phyloP scores from a whole-genome alignment of 2,113 vertebrate species.

The Rynchops niger region DNA sequence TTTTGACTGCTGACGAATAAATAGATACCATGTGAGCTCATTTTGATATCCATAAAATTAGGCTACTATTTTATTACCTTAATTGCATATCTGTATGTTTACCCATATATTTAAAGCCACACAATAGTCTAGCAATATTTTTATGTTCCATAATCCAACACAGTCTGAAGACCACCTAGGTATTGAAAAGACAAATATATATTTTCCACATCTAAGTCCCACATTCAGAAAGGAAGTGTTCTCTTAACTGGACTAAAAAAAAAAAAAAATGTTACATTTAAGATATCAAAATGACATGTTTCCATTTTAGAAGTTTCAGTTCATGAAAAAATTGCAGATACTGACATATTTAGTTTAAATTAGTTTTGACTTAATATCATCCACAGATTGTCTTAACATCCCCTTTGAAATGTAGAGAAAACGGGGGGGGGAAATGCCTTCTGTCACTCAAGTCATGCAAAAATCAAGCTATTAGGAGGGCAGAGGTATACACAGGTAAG shows the following conservation, averaged over 20 bases:
- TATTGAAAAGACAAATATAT: neutral
- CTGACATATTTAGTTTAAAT: neutral
- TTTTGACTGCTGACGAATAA: conserved; percentile 56
- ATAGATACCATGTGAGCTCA: conserved; percentile 39
- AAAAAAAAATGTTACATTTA: neutral
- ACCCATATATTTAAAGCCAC: conserved; percentile 40
- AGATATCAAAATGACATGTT: neutral
- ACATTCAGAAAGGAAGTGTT: neutral
- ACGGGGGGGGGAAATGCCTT: neutral
- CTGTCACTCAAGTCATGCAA: neutral
- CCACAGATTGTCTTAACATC: neutral
- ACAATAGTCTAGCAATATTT: neutral
- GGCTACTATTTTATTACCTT: conserved; percentile 38
- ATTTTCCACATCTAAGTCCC: neutral
- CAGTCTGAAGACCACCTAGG: conserved; percentile 29
- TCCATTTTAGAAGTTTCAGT: neutral
- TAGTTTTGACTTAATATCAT: neutral
- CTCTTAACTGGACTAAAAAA: neutral
- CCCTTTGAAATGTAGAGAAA: neutral
- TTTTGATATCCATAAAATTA: conserved; percentile 16
- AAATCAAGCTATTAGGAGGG: neutral
- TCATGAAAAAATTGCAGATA: neutral
- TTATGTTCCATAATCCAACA: neutral
- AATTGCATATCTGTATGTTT: conserved; percentile 1
- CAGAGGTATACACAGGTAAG: neutral